Base-by-base conservation (phyloP, 2,888 invertebrate species). In the Gymnosoma rotundatum region DNA sequence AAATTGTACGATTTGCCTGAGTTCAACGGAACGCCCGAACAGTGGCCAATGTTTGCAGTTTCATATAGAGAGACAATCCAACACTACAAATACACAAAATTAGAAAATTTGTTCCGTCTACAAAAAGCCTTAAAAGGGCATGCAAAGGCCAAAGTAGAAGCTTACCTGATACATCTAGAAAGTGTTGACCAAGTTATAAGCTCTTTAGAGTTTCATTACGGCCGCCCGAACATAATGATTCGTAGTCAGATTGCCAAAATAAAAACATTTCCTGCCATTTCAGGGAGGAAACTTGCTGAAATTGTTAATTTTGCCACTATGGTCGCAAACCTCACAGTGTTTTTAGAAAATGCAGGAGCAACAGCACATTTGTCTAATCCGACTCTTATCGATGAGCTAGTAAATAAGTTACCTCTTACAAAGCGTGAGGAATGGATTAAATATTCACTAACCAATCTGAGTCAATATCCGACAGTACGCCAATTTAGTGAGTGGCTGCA, bases 41-140 rank as follows among this genome's bases (percentile, higher is more conserved):
- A n/a, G n/a, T n/a, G n/a, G n/a, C n/a, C n/a, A n/a, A n/a, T n/a
- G n/a, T n/a, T n/a, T n/a, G n/a, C n/a, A n/a, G n/a, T n/a, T n/a
- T n/a, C n/a, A n/a, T n/a, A n/a, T n/a, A n/a, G n/a, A n/a, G n/a
- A n/a, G n/a, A n/a, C n/a, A n/a, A n/a, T n/a, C n/a, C n/a, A n/a
- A 73, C 83, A 8, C 56, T 83, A 75, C 36, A 54, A 60, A 6
- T 85, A 84, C 58, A 70, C 78, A 5, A 70, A 80, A 32, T 56
- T 76, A 1, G 83, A 87, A 60, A 86, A 86, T 78, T 52, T 83
- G 14, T 50, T 69, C 16, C 61, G 83, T 1, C 12, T 45, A 80
- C 85, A 61, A 86, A n/a, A 86, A 80, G 45, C 45, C 9, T 16
- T 45, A 45, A 78, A 78, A 54, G 83, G 83, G 12, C 38, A 61